Percentiles rank a stretch among this genome's conserved stretches.
Conservation (phyloP, 37 sponge, comb jelly and placozoan genomes). For the Mnemiopsis leidyi region DNA sequence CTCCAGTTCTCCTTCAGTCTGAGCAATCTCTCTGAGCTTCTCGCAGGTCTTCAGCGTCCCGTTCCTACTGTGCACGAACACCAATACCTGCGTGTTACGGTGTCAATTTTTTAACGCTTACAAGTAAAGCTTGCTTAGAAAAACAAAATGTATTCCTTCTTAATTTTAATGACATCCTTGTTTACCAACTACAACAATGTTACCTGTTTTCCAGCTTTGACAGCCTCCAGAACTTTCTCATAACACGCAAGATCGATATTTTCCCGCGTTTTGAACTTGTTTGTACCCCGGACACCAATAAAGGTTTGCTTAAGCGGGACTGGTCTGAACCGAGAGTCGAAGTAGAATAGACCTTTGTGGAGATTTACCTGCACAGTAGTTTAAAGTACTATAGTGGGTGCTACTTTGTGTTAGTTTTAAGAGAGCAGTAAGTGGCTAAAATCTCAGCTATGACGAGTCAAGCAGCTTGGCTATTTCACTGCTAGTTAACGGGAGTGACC, state of each 20-base stretch:
- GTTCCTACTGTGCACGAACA: constrained; percentile 98
- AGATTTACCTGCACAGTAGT: constrained; percentile 93
- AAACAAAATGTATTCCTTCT: neutral
- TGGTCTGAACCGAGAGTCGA: constrained; percentile 93
- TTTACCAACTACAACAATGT: neutral
- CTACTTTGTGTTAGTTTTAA: too few species aligned
- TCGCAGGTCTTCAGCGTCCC: constrained; percentile 90
- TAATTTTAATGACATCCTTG: neutral
- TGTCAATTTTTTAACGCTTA: neutral
- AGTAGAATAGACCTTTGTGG: constrained; percentile 88
- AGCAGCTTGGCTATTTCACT: too few species aligned
- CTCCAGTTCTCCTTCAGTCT: constrained; percentile 66
- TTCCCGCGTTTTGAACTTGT: constrained; percentile 73
- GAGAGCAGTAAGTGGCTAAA: too few species aligned
- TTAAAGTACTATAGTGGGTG: too few species aligned
- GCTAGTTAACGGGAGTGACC: too few species aligned
- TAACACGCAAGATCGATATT: constrained; percentile 96
- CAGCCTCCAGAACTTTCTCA: constrained; percentile 83
- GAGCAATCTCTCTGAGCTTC: constrained; percentile 79
- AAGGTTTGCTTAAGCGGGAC: constrained; percentile 92
- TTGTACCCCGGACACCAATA: constrained; percentile 82
- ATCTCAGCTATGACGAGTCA: too few species aligned
- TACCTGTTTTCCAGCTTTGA: constrained; percentile 84
- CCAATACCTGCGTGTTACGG: constrained; percentile 77
- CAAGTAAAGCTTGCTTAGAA: neutral